Conservation (phyloP, 2,113 vertebrate genomes). For the Cyanocitta stelleri region DNA sequence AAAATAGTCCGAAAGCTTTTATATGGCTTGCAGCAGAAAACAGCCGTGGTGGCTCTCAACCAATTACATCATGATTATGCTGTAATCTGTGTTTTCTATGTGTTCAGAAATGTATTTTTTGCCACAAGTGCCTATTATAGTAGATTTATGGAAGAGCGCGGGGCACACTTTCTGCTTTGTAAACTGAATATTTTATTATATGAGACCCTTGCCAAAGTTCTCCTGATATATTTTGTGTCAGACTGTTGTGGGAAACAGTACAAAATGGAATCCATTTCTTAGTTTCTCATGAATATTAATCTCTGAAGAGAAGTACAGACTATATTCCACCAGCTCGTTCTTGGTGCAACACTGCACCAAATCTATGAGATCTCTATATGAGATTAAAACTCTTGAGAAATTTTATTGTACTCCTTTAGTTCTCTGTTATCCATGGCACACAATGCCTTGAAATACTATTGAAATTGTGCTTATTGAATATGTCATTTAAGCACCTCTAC, state of each 20-base stretch:
- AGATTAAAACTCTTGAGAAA: neutral
- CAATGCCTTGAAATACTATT: neutral
- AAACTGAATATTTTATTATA: constrained; percentile 44
- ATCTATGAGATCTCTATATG: neutral
- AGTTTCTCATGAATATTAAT: constrained; percentile 23
- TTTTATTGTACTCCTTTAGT: neutral
- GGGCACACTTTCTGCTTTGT: constrained; percentile 25
- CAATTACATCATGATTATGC: constrained; percentile 54
- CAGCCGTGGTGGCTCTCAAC: constrained; percentile 35
- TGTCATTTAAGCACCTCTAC: neutral
- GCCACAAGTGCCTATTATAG: constrained; percentile 11
- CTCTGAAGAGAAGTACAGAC: neutral
- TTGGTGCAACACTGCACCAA: neutral
- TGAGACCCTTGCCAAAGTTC: constrained; percentile 18
- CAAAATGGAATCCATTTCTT: neutral
- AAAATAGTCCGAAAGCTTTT: constrained; percentile 40
- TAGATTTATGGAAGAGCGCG: constrained; percentile 22
- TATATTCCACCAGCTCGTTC: neutral
- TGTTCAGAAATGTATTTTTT: constrained; percentile 29
- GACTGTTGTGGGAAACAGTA: constrained; percentile 18
- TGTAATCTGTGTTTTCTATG: constrained; percentile 40
- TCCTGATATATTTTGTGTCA: constrained; percentile 28
- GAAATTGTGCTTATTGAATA: neutral
- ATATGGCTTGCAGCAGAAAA: constrained; percentile 23
- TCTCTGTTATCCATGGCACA: neutral